A percentile compares a stretch with the other conserved stretches of the same genome.
Evolutionary conservation across 2,113 vertebrate genomes (phyloP).

Genomic region (Meleagris gallopavo): DNA sequence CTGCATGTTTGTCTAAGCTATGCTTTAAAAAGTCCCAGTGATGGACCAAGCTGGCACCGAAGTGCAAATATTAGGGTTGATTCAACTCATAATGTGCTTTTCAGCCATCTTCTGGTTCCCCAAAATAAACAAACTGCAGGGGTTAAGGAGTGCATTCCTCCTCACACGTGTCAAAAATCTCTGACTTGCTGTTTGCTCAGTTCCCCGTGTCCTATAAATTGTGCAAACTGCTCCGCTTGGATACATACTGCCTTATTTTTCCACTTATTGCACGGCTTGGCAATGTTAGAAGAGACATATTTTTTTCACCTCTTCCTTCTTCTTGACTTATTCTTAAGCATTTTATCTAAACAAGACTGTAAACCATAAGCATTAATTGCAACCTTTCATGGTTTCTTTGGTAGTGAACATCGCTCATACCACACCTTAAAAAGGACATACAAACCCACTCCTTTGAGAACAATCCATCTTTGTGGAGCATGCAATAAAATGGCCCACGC

Average conservation of each 20-base stretch:
- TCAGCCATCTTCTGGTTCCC: background rate
- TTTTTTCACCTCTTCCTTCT: background rate
- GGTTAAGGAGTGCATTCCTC: background rate
- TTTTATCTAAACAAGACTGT: background rate
- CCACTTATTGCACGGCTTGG: slow-evolving; percentile 1
- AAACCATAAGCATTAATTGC: background rate
- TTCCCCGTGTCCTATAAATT: background rate
- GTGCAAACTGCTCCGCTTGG: accelerated
- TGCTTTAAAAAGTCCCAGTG: background rate
- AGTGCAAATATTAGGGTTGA: background rate
- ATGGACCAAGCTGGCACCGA: background rate
- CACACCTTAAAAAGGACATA: background rate
- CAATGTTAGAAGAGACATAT: background rate
- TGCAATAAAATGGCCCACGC: background rate
- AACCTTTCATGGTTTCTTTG: accelerated
- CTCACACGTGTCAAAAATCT: background rate
- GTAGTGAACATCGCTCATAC: background rate
- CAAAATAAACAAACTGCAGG: background rate
- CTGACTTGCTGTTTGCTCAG: background rate
- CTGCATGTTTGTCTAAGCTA: background rate
- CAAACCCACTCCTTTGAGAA: accelerated
- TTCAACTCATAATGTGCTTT: background rate
- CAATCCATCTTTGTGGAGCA: background rate
- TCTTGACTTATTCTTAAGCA: background rate
- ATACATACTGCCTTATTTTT: background rate